Base-by-base conservation (phyloP, 2,113 vertebrate species). In the Microtus oregoni region DNA sequence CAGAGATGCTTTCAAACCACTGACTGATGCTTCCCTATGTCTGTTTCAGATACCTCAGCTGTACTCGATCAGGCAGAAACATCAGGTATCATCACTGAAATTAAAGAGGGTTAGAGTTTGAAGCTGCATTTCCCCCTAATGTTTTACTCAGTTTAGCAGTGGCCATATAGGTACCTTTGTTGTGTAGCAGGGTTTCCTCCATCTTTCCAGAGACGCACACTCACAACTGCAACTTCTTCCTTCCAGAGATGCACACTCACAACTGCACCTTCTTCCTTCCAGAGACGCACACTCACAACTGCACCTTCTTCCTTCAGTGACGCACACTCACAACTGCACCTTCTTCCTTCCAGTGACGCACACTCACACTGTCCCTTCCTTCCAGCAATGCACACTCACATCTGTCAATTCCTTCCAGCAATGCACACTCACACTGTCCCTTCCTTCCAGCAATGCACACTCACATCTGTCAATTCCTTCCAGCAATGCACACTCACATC, bases 181-280 rank as follows among this genome's bases (percentile, higher is more conserved):
- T 50, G 44, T 20, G 13, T 41, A 86, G 95, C 70, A 96, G 93
- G 70, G 38, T 1, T 68, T 90, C 95, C 92, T n/a, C 83, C 89
- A 15, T n/a, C 17, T 19, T 38, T 91, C n/a, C 70, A 22, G 70
- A 20, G n/a, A 8, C 22, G 70, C 35, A 38, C 19, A 73, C n/a
- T 38, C n/a, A 72, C 35, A 20, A 2, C n/a, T n/a, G 70, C 35
- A 70, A 13, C 67, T 67, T 35, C 32, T 72, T 8, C 15, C 15
- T 19, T n/a, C 15, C 15, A 19, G 32, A 15, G 68, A 4, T 3
- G 15, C 30, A 32, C 67, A 68, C 30, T 35, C 67, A 72, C 14
- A 17, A 41, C 41, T 41, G 41, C 41, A 41, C 3, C 41, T 41
- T 41, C 13, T 55, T 19, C 4, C 1, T 65, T 70, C 15, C 32